Percentiles rank a stretch among this genome's conserved stretches.
These are phyloP conservation scores for Sitophilus oryzae DNA, from an alignment of 1,140 invertebrate species.

Conservation along the genomic window DNA sequence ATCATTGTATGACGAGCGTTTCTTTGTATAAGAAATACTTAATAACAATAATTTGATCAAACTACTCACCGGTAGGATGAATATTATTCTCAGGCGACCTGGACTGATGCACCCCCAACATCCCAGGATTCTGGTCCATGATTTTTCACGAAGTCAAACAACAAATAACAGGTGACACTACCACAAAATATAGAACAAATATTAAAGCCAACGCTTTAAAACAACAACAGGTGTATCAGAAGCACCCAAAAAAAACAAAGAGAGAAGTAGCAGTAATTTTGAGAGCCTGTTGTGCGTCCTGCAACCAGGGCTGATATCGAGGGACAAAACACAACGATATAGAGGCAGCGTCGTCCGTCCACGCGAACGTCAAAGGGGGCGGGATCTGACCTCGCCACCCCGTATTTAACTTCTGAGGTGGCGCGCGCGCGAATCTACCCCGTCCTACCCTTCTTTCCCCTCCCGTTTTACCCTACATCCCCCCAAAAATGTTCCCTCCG, in stretches of 20 bases:
- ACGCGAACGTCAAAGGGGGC: conserved; percentile 34
- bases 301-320: no score
- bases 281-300: no score
- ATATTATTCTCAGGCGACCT: conserved; percentile 17
- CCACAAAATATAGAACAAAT: not conserved
- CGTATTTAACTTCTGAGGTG: conserved; percentile 43
- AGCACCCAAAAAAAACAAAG: no score
- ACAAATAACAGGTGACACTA: not conserved
- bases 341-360: conserved; percentile 10
- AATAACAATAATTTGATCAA: no score
- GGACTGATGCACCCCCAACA: conserved; percentile 10
- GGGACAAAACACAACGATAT: no score
- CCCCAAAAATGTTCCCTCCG: conserved; percentile 22
- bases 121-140: conserved; percentile 6
- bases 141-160: conserved; percentile 14
- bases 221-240: not conserved
- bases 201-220: no score
- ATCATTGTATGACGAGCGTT: no score
- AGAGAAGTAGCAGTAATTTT: no score
- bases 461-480: conserved; percentile 6
- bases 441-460: conserved; percentile 18
- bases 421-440: conserved; percentile 30
- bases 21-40: no score
- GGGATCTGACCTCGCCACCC: conserved; percentile 43
- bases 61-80: conserved; percentile 16